phyloP scores from a whole-genome alignment of 2,113 vertebrate species.

The Salvelinus fontinalis region DNA sequence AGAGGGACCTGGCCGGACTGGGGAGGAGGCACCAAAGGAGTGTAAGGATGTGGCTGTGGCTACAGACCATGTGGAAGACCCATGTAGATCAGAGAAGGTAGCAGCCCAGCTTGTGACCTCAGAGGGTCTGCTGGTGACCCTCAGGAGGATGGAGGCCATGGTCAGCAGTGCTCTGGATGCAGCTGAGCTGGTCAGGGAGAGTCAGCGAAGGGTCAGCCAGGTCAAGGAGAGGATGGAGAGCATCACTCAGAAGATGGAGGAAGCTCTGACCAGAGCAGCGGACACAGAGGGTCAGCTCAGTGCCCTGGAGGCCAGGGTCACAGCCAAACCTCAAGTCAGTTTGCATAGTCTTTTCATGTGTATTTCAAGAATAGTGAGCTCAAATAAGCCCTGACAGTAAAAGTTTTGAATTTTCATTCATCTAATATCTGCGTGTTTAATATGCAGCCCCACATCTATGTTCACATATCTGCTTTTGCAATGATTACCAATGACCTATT shows the following conservation, averaged over 20 bases:
- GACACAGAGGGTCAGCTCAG: slow-evolving; percentile 51
- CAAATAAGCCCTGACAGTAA: background rate
- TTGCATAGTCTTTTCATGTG: background rate
- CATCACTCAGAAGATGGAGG: slow-evolving; percentile 61
- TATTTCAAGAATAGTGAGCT: background rate
- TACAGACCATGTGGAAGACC: slow-evolving; percentile 39
- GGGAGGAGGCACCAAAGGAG: slow-evolving; percentile 37
- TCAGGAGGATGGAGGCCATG: slow-evolving; percentile 63
- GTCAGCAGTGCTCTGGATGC: slow-evolving; percentile 56
- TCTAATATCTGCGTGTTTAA: too few species aligned
- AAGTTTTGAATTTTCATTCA: background rate
- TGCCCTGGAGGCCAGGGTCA: slow-evolving; percentile 42
- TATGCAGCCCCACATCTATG: too few species aligned
- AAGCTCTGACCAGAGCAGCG: slow-evolving; percentile 51
- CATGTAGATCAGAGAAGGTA: slow-evolving; percentile 29
- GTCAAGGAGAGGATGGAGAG: slow-evolving; percentile 65
- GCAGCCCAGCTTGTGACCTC: slow-evolving; percentile 18
- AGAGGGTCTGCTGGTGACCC: slow-evolving; percentile 53
- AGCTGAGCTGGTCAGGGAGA: slow-evolving; percentile 56
- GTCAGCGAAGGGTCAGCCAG: slow-evolving; percentile 60
- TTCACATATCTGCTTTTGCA: too few species aligned
- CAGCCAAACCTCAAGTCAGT: slow-evolving; percentile 53
- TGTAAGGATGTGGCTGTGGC: slow-evolving; percentile 56
- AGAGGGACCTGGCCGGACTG: slow-evolving; percentile 22
- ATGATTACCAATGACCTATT: background rate